Evolutionary conservation across 2,797 vertebrate species (phyloP).

Genomic region (Otolemur crassicaudatus): DNA sequence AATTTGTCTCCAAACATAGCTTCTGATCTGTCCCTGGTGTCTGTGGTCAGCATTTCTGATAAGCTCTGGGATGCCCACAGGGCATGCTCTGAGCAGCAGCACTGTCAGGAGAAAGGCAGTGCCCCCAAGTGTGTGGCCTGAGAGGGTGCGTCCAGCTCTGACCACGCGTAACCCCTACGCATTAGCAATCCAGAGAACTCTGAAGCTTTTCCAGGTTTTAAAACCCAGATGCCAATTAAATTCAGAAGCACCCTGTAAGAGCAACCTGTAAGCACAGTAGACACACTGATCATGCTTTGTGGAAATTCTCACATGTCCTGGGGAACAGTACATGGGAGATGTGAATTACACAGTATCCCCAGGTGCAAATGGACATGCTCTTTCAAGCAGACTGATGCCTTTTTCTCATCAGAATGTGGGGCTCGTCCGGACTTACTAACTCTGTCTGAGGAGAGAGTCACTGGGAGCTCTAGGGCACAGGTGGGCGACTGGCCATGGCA

Average conservation of each 20-base stretch:
- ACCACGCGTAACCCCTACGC: background rate
- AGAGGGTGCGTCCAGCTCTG: background rate
- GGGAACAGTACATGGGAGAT: background rate
- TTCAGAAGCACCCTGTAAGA: conserved; percentile 25
- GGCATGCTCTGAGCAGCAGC: background rate
- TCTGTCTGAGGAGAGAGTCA: conserved; percentile 87
- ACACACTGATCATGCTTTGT: background rate
- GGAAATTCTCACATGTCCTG: background rate
- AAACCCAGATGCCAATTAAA: background rate
- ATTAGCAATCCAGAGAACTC: background rate
- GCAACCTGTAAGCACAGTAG: background rate
- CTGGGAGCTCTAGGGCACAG: conserved; percentile 90
- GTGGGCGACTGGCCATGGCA: conserved; percentile 96
- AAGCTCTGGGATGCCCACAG: background rate
- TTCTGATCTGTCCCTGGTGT: background rate
- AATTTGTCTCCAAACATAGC: background rate
- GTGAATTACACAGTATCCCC: background rate
- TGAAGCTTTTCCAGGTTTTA: background rate
- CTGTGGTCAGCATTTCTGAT: background rate
- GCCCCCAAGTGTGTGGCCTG: background rate
- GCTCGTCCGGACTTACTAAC: conserved; percentile 77
- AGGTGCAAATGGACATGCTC: background rate
- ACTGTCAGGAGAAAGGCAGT: background rate
- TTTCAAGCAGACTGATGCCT: background rate
- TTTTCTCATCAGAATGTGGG: conserved; percentile 87